Evolutionary conservation across 2,888 invertebrate species (phyloP).

Genomic region (Chloromyia formosa): DNA sequence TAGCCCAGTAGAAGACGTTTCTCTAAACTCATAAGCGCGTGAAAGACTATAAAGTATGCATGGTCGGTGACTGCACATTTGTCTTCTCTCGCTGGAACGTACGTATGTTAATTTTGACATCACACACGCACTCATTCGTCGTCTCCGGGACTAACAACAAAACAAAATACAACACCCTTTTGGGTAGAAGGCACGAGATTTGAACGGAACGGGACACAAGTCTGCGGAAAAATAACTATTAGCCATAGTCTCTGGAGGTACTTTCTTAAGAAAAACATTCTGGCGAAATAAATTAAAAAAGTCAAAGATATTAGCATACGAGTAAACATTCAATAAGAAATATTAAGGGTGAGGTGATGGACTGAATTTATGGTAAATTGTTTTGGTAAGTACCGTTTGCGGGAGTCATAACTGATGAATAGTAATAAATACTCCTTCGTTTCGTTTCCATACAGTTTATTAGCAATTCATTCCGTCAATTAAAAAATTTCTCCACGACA

Average conservation of each 20-base stretch:
- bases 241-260: background rate
- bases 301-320: background rate
- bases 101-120: slow-evolving; percentile 55
- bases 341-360: background rate
- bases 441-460: too few species aligned
- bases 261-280: background rate
- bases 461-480: too few species aligned
- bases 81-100: slow-evolving; percentile 44
- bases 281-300: background rate
- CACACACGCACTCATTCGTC: slow-evolving; percentile 52
- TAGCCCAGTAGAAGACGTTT: too few species aligned
- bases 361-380: background rate
- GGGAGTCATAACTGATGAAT: too few species aligned
- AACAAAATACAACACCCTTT: background rate
- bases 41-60: slow-evolving; percentile 14
- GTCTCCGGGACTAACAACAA: background rate
- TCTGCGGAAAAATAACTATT: background rate
- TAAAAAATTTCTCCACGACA: too few species aligned
- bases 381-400: too few species aligned
- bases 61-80: slow-evolving; percentile 43
- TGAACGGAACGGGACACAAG: background rate
- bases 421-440: too few species aligned
- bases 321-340: background rate
- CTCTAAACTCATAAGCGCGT: background rate
- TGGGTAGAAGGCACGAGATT: slow-evolving; percentile 3